Evolutionary conservation across 2,888 invertebrate species (phyloP).

Genomic region (Calliphora vomitoria): DNA sequence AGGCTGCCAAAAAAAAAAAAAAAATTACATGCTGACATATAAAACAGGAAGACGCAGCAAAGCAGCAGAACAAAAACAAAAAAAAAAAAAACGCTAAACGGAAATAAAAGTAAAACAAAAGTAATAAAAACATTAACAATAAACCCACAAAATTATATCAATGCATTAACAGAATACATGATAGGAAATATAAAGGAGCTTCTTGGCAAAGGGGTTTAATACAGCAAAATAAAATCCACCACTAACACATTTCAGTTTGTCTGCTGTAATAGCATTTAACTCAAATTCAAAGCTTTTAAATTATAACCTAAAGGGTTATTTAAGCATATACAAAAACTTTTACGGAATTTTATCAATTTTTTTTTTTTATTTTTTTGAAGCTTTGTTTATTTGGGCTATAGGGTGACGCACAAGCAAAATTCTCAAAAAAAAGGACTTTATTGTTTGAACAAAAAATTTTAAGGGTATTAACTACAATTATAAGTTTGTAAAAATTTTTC

Average conservation of each 20-base stretch:
- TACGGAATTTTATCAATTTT: constrained; percentile 28
- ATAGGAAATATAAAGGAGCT: constrained; percentile 19
- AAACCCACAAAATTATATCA: constrained; percentile 67
- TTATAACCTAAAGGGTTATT: constrained; percentile 70
- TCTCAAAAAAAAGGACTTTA: constrained; percentile 34
- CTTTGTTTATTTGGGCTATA: constrained; percentile 4
- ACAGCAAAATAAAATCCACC: neutral
- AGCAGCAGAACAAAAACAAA: neutral
- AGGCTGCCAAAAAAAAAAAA: neutral
- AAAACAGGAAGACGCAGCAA: neutral
- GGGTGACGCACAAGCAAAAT: neutral
- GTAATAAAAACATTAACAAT: constrained; percentile 71
- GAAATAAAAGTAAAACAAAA: constrained; percentile 65
- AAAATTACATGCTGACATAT: neutral
- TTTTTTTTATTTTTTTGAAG: constrained; percentile 15
- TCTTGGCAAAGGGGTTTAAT: neutral
- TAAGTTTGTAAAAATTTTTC: constrained; percentile 62
- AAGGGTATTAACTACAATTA: constrained; percentile 64
- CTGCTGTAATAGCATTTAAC: constrained; percentile 13
- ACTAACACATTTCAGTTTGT: constrained; percentile 44
- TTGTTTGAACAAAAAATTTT: constrained; percentile 16
- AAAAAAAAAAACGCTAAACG: constrained; percentile 39
- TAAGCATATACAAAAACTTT: constrained; percentile 52
- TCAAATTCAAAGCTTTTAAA: constrained; percentile 68
- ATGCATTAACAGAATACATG: constrained; percentile 41